Evolutionary conservation across 2,797 vertebrate species (phyloP), one percentile per base, ranked within the genome.

Genomic region (Lophius americanus): DNA sequence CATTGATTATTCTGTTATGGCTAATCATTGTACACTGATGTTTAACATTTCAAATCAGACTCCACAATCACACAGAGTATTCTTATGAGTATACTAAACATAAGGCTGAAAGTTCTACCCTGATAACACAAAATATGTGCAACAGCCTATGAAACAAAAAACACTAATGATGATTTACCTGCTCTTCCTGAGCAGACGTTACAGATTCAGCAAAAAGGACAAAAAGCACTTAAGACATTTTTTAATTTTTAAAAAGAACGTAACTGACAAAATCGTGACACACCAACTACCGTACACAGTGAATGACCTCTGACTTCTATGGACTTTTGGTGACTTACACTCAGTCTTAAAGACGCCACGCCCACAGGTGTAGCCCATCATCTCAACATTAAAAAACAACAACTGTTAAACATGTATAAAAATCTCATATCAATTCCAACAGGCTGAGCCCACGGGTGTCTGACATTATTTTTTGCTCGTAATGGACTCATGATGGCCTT

Each of bases 401-500:
- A 74, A 44, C 56, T 41, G 6, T 41, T 3, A 51, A 23, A 41
- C 53, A 41, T 54, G 4, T 8, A 49, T 52, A 68, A 3, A 43
- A 38, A n/a, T 63, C 10, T 53, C 5, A 32, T 3, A 54, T 59
- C 6, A 39, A 54, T 53, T 35, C 9, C 23, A 70, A 73, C 50
- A 23, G 6, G 5, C 46, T 0, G 1, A 63, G 49, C 36, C 10
- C 13, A 61, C 2, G 48, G 36, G 57, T 32, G n/a, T 35, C 33
- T 51, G 46, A 85, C 85, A 86, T 82, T 82, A 71, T 67, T 42
- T 73, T 73, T 64, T 81, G 63, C 70, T 2, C 47, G 14, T 57
- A 67, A 52, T 7, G 3, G 53, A 2, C 36, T 49, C 9, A 60
- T 38, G 5, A 46, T 46, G 46, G 71, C 72, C 57, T 46, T 84